Percentiles rank a stretch among this genome's conserved stretches.
Conservation (phyloP, 2,113 vertebrate species). For the Apus apus region DNA sequence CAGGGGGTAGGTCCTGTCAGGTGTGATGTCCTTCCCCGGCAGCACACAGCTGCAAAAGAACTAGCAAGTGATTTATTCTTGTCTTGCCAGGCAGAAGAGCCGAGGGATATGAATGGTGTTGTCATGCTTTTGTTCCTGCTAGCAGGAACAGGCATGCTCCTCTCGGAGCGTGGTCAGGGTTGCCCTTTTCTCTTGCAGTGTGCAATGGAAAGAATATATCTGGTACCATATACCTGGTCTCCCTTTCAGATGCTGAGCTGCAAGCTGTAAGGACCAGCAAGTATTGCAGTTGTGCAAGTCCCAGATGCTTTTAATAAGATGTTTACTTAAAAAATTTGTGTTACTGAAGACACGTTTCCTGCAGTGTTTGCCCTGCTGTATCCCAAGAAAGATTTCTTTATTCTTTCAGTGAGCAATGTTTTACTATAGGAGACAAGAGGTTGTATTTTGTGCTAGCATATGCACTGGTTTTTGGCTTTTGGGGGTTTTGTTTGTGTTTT, state of each 20-base stretch:
- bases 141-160: background rate
- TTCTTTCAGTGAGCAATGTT: background rate
- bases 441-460: background rate
- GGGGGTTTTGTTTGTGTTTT: too few species aligned
- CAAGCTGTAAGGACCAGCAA: background rate
- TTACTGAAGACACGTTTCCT: background rate
- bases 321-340: background rate
- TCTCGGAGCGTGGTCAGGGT: accelerated
- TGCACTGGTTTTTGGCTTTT: background rate
- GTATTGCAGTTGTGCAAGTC: background rate
- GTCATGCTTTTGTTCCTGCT: background rate
- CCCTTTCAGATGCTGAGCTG: background rate
- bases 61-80: background rate
- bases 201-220: background rate
- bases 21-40: background rate
- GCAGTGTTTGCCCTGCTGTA: background rate
- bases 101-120: background rate
- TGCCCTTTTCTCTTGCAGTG: background rate
- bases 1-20: background rate
- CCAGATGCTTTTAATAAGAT: background rate
- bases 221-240: background rate
- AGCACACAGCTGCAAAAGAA: background rate
- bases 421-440: background rate
- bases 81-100: background rate
- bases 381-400: background rate